Base-by-base conservation (phyloP, 1,140 invertebrate species). In the Druon quercuslanigerum region DNA sequence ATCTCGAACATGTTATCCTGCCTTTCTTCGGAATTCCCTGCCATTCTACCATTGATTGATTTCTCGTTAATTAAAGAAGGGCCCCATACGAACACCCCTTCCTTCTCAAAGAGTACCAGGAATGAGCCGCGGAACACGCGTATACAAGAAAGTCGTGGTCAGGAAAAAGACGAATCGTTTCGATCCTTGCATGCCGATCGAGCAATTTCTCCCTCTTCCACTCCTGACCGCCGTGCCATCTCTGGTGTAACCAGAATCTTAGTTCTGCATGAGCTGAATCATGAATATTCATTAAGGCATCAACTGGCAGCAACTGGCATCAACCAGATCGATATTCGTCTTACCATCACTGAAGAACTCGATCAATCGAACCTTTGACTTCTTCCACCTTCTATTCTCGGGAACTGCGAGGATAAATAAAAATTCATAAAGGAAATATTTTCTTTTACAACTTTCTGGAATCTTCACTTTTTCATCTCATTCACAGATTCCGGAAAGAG, bases 1-100 rank as follows among this genome's bases (percentile, higher is more conserved):
- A 20, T 66, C 51, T 73, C 33, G 19, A 50, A 72, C 20, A 17
- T 50, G 13, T 66, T 66, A 66, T 66, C 56, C 78, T 72, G 73
- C 66, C 82, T 78, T 86, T 82, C 84, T 75, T 76, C 74, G 78
- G 77, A 81, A 86, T 84, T 80, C 79, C 79, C 46, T 66, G 54
- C 71, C 74, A 52, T 25, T 73, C 70, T 72, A 25, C 75, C 83
- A 83, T 84, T 87, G 87, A 89, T 89, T 87, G 85, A 89, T 87
- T 89, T 82, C 82, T 86, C 72, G 84, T 87, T 89, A 90, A 90
- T 90, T 89, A 89, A 86, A 89, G 84, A 70, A 79, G 80, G 80
- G 78, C 25, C 25, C 33, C 25, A 16, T 66, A 85, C 72, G 71
- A 77, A 78, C 81, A 81, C 78, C 77, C 77, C 80, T 74, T 76